Conservation (phyloP, 2,113 vertebrate species). For the Vidua macroura region DNA sequence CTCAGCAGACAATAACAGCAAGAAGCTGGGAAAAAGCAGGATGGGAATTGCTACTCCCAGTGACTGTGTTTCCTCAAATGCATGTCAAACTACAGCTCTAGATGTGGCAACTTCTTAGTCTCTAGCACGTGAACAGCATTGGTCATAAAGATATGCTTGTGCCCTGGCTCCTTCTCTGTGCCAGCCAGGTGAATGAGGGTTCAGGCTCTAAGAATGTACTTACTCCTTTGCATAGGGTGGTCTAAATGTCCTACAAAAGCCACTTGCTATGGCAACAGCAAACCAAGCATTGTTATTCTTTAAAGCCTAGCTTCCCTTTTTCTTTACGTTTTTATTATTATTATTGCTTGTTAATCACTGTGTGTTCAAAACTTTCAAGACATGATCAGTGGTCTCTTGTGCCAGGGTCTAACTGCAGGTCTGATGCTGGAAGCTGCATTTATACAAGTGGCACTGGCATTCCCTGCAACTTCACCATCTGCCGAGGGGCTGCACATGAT, state of each 20-base stretch:
- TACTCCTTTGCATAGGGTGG: not conserved
- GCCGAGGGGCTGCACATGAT: not conserved
- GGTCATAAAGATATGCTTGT: not conserved
- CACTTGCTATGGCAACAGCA: not conserved
- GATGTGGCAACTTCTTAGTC: not conserved
- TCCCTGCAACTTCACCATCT: not conserved
- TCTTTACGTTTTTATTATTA: not conserved
- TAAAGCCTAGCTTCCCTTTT: not conserved
- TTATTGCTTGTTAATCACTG: not conserved
- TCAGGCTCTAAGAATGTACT: not conserved
- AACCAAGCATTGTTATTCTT: not conserved
- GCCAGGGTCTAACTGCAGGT: not conserved
- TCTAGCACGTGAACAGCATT: not conserved
- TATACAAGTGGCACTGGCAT: not conserved
- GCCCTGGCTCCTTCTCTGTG: not conserved
- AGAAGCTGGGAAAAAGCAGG: not conserved
- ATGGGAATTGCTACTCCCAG: not conserved
- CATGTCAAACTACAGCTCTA: not conserved
- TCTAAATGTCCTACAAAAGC: not conserved
- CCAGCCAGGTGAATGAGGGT: fast-evolving
- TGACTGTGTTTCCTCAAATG: not conserved
- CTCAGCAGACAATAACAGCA: not conserved
- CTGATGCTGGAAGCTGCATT: not conserved
- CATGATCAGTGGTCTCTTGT: not conserved
- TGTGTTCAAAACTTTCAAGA: not conserved